Evolutionary conservation across 2,888 invertebrate genomes (phyloP).

Genomic region (Erannis defoliaria): DNA sequence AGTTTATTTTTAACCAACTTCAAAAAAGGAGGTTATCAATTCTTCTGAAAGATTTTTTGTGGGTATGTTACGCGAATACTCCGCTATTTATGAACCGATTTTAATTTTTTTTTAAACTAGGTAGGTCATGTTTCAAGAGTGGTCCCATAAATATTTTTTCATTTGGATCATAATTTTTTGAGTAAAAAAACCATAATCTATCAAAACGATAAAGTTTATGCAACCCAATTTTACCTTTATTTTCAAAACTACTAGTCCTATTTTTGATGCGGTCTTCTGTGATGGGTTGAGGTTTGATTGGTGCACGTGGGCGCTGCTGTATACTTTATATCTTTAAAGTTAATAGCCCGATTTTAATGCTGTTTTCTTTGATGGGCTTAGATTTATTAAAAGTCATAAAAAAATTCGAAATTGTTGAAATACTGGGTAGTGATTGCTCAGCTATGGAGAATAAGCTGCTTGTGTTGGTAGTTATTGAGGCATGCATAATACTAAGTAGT

Average conservation of each 20-base stretch:
- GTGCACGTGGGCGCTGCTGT: not conserved
- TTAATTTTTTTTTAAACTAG: too few species aligned
- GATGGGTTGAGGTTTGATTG: not conserved
- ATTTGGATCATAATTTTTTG: conserved; percentile 3
- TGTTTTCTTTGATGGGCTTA: not conserved
- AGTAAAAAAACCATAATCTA: conserved; percentile 1
- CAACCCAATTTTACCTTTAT: not conserved
- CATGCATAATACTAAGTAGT: conserved; percentile 5
- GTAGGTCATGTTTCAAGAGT: too few species aligned
- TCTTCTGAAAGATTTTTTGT: conserved; percentile 9
- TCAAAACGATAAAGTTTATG: not conserved
- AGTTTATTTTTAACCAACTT: too few species aligned
- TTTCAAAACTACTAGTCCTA: not conserved
- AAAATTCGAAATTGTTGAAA: conserved; percentile 7
- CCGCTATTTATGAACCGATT: too few species aligned
- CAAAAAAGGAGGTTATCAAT: conserved; percentile 6
- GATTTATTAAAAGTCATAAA: too few species aligned
- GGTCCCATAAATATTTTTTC: conserved; percentile 1
- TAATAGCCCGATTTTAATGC: not conserved
- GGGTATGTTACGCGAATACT: too few species aligned
- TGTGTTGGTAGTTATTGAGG: conserved; percentile 8
- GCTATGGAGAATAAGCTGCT: conserved; percentile 6
- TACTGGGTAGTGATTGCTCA: conserved; percentile 7
- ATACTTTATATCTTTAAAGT: too few species aligned
- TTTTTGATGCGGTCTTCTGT: conserved; percentile 1